phyloP scores from a whole-genome alignment of 2,888 invertebrate genomes.

The Disparrhopalites patrizii region DNA sequence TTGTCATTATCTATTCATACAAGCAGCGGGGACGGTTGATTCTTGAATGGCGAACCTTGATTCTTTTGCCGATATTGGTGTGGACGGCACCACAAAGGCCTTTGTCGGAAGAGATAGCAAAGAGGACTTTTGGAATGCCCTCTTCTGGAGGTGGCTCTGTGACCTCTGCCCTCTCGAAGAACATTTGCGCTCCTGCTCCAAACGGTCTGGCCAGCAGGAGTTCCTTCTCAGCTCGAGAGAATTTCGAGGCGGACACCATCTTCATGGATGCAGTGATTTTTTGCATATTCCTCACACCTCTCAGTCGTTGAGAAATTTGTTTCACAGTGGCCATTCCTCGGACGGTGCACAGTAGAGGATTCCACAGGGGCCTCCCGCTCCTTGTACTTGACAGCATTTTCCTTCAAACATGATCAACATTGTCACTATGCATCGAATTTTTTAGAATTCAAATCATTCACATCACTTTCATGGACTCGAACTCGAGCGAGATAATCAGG shows the following conservation, averaged over 20 bases:
- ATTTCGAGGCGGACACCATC: slow-evolving; percentile 88
- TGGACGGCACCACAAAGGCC: too few species aligned
- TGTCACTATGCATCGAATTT: too few species aligned
- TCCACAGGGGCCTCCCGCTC: too few species aligned
- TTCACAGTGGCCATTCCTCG: slow-evolving; percentile 95
- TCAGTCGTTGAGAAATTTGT: slow-evolving; percentile 86
- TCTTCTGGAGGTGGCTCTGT: slow-evolving; percentile 56
- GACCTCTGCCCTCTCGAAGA: slow-evolving; percentile 89
- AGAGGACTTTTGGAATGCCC: slow-evolving; percentile 65
- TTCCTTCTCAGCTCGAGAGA: slow-evolving; percentile 90
- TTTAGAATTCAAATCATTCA: too few species aligned
- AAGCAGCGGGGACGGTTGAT: slow-evolving; percentile 97
- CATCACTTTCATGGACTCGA: too few species aligned
- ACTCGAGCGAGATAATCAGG: too few species aligned
- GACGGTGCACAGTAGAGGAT: too few species aligned
- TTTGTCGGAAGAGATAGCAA: slow-evolving; percentile 95
- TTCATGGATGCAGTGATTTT: slow-evolving; percentile 99
- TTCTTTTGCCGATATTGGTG: too few species aligned
- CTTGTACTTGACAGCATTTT: too few species aligned
- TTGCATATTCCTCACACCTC: slow-evolving; percentile 98
- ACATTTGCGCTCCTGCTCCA: slow-evolving; percentile 78
- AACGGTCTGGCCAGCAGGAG: slow-evolving; percentile 87
- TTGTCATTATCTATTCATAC: slow-evolving; percentile 54
- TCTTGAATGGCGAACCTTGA: too few species aligned
- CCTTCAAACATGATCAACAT: too few species aligned